Percentiles rank a stretch among this genome's conserved stretches.
phyloP scores from a whole-genome alignment of 2,113 vertebrate genomes.

The Agapornis roseicollis region DNA sequence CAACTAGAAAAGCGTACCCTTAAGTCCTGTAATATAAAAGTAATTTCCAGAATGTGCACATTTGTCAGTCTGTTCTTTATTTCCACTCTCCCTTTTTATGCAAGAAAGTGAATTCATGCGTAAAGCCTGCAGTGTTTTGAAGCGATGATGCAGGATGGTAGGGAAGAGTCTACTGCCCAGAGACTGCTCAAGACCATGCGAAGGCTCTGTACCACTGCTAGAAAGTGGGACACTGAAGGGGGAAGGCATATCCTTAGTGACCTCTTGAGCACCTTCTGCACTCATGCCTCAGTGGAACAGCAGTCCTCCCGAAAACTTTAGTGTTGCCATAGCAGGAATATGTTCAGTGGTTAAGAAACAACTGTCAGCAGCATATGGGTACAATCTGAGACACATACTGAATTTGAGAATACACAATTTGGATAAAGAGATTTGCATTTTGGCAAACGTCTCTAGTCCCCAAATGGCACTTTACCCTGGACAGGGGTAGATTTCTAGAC shows the following conservation, averaged over 20 bases:
- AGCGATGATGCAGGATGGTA: not conserved
- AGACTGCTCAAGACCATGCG: accelerated
- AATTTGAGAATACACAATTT: not conserved
- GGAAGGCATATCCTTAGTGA: not conserved
- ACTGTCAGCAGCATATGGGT: not conserved
- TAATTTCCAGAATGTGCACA: accelerated
- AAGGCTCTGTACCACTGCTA: not conserved
- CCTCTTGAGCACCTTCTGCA: not conserved
- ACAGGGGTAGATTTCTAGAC: not conserved
- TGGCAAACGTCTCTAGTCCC: not conserved
- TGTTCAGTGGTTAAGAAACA: not conserved
- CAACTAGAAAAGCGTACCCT: not conserved
- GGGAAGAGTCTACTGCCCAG: not conserved
- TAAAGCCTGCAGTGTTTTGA: not conserved
- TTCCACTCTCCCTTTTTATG: not conserved
- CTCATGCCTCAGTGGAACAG: not conserved
- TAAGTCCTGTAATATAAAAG: not conserved
- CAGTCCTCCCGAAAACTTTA: not conserved
- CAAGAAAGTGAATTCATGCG: not conserved
- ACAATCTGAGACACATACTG: not conserved
- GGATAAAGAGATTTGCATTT: not conserved
- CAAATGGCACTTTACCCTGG: not conserved
- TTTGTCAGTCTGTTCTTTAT: not conserved
- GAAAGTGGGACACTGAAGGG: not conserved
- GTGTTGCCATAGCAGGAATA: not conserved